Evolutionary conservation across 2,797 vertebrate genomes (phyloP), one percentile per base, ranked within the genome.

Genomic region (Catharus ustulatus): DNA sequence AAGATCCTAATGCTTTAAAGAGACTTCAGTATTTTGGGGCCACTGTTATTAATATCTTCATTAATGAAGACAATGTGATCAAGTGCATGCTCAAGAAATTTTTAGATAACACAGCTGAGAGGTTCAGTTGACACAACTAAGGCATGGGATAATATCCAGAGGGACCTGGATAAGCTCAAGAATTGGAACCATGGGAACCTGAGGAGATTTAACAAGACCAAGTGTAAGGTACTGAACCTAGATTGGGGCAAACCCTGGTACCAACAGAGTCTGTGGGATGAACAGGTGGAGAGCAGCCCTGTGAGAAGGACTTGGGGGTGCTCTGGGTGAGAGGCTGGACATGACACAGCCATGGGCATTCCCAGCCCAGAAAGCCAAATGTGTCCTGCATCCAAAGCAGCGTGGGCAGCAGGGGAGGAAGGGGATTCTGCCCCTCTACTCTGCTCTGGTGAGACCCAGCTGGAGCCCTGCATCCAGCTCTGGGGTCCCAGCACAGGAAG

Each of bases 181-280:
- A 61, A 61, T 4, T 38, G 21, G 5, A 21, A 2, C 24, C 22
- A 11, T 27, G 34, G 42, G 7, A 46, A 42, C 13, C 4, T 32
- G 4, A 42, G 7, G 9, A 48, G 6, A 9, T 74, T 36, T 54
- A 67, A 61, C 11, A 61, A 59, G 34, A 13, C 4, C 9, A 12
- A 12, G 10, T 23, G 3, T 13, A 11, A 36, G 21, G 7, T 23
- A 7, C 21, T 46, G 10, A 12, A 5, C 5, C 24, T 26, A 11
- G 29, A 4, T 40, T 1, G 5, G 10, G 7, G 20, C 12, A 46
- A 19, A 0, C 30, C 1, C 4, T 1, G 1, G 14, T 42, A 32
- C 0, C 26, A 54, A 0, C 10, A 2, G 15, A 67, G n/a, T 3
- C 34, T 61, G 42, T 1, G 3, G 18, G 6, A 23, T 71, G 16